phyloP scores from a whole-genome alignment of 2,888 invertebrate genomes.

The Pantelozetes paolii region DNA sequence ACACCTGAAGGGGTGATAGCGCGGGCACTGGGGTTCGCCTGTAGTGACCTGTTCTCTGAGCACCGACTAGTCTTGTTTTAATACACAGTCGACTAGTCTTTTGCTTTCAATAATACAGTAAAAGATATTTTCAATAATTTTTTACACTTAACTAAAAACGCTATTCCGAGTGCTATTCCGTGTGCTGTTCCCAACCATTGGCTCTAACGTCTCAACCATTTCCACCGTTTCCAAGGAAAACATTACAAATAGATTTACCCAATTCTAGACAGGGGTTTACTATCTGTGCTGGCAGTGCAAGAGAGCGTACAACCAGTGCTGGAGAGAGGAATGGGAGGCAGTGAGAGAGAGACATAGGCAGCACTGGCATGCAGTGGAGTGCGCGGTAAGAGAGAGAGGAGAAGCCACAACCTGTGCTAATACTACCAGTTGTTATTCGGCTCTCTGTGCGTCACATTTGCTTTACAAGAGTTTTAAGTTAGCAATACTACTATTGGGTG shows the following conservation, averaged over 20 bases:
- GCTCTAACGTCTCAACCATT: neutral
- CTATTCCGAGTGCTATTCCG: neutral
- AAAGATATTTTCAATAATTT: neutral
- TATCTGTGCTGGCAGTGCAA: neutral
- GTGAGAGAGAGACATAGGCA: neutral
- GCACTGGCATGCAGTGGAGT: too few relatives aligned
- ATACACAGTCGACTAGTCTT: neutral
- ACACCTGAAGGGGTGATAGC: neutral
- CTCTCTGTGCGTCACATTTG: neutral
- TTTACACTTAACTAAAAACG: neutral
- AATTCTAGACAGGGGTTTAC: conserved; percentile 9
- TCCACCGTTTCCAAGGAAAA: conserved; percentile 18
- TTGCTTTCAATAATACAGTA: neutral
- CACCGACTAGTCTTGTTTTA: neutral
- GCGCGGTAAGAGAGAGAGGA: neutral
- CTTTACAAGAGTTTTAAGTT: neutral
- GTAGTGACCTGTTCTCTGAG: conserved; percentile 1
- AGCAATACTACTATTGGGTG: neutral
- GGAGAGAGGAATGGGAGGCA: neutral
- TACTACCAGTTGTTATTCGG: conserved; percentile 14
- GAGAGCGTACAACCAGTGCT: neutral
- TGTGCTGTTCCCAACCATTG: neutral
- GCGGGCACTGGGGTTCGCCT: conserved; percentile 12
- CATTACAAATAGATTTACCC: conserved; percentile 18
- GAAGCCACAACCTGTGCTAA: neutral